Base-by-base conservation (phyloP, 2,888 invertebrate genomes). In the Tanytarsus gracilentus region DNA sequence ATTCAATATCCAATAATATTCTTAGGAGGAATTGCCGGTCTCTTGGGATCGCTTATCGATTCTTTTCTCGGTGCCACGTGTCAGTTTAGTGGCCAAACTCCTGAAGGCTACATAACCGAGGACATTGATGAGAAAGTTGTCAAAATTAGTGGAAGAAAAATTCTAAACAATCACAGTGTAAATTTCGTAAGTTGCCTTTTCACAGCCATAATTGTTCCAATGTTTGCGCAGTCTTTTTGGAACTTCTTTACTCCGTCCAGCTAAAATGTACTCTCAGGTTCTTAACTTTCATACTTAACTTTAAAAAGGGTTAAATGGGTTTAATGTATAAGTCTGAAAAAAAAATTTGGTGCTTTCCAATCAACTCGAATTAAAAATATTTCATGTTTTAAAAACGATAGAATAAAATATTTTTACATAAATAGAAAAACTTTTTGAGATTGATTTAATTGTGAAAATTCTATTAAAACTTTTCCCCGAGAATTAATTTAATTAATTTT, bases 131-230 rank as follows among this genome's bases (percentile, higher is more conserved):
- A 78, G 62, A 79, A 81, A 23, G 80, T 91, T 0, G 79, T 79
- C 63, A 83, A 88, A 69, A 85, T 94, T 63, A 81, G 85, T 69
- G 94, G 93, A 4, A 49, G 16, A 6, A 80, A 82, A 65, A 74
- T 91, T 53, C 72, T 94, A 44, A 90, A 91, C 69, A 94, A 94
- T 71, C 88, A 93, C 69, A 85, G 88, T 68, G 89, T 94, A 0
- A 94, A 94, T 74, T 78, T 94, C 44, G 76, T 93, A 62, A 85
- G 90, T 0, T 86, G 85, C 62, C 80, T 92, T 56, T 71, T 86
- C 7, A 86, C 85, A 66, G 87, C 84, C 1, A 71, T 89, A 1
- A 72, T 83, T 4, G 78, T 86, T 67, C 88, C 90, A 9, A 77
- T 79, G 65, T 66, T 88, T 26, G 80, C 81, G 2, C 75, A 79